These are phyloP conservation scores for Artemia sinica DNA, from an alignment of 2,888 invertebrate genomes.

Conservation along the genomic window DNA sequence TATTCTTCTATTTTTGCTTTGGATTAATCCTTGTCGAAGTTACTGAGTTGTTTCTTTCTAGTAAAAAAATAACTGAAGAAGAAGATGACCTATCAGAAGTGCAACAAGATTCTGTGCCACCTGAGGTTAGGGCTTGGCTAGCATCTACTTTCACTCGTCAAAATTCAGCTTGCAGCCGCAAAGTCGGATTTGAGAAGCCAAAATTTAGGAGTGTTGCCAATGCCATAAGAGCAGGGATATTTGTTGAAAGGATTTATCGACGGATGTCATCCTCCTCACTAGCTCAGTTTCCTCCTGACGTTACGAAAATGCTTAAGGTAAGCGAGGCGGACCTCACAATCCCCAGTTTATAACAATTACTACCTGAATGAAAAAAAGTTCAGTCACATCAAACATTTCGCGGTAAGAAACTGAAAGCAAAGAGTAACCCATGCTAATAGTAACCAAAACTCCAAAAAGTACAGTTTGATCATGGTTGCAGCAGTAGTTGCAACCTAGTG, in stretches of 20 bases:
- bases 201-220: conserved; percentile 88
- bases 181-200: conserved; percentile 33
- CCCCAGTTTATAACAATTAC: too few relatives aligned
- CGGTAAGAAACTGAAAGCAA: too few relatives aligned
- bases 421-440: too few relatives aligned
- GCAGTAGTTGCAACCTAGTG: too few relatives aligned
- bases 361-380: too few relatives aligned
- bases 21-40: neutral
- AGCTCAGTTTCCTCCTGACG: conserved; percentile 72
- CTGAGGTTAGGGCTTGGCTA: conserved; percentile 89
- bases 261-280: conserved; percentile 43
- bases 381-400: too few relatives aligned
- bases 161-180: conserved; percentile 27
- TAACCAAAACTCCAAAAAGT: too few relatives aligned
- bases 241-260: conserved; percentile 83
- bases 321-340: conserved; percentile 25
- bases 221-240: conserved; percentile 86
- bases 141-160: conserved; percentile 88
- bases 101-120: conserved; percentile 87
- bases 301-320: conserved; percentile 70
- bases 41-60: neutral
- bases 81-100: conserved; percentile 91
- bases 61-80: conserved; percentile 63
- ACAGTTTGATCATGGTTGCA: too few relatives aligned
- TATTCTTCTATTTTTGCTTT: neutral